Evolutionary conservation across 2,888 invertebrate species (phyloP), one percentile per base, ranked within the genome.

Genomic region (Plemyria rubiginata): DNA sequence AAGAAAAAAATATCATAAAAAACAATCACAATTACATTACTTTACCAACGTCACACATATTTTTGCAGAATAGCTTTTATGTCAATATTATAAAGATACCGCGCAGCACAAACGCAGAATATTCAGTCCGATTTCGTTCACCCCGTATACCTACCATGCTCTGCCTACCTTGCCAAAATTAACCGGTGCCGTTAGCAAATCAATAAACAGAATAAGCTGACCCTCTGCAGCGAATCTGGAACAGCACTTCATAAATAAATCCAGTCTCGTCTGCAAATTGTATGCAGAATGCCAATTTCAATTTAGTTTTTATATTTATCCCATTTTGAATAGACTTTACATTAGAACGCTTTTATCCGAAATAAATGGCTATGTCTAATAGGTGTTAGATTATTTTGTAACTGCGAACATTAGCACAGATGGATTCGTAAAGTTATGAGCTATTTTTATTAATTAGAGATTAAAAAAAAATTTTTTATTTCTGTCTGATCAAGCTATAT

Each of bases 151-250:
- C 48, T 49, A 62, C 53, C 36, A 15, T 1, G 8, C 16, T 22
- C 52, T 56, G 67, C 64, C 68, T 60, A 68, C 64, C 79, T 83
- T 81, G 85, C 90, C 89, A 86, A 90, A 90, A 87, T 90, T 89
- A 91, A 85, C 87, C 79, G 73, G 74, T 70, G 68, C 84, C 76
- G 85, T 85, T 84, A 82, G 76, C 81, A 80, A 90, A 92, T 92
- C 91, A 89, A 92, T 92, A 92, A 84, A 86, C 84, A 84, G 82
- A 80, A 80, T 71, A 82, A 77, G 84, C 85, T 88, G 91, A 88
- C 89, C 90, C 80, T 84, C 69, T 85, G 82, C 83, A 82, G 70
- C 73, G 84, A 79, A 91, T 87, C 86, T 90, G 82, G 90, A 85
- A 76, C 90, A 79, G 70, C 79, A 80, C 82, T 81, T 84, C 85